A percentile compares a stretch with the other conserved stretches of the same genome.
Evolutionary conservation across 2,113 vertebrate species (phyloP).

Genomic region (Phylloscopus trochiloides): DNA sequence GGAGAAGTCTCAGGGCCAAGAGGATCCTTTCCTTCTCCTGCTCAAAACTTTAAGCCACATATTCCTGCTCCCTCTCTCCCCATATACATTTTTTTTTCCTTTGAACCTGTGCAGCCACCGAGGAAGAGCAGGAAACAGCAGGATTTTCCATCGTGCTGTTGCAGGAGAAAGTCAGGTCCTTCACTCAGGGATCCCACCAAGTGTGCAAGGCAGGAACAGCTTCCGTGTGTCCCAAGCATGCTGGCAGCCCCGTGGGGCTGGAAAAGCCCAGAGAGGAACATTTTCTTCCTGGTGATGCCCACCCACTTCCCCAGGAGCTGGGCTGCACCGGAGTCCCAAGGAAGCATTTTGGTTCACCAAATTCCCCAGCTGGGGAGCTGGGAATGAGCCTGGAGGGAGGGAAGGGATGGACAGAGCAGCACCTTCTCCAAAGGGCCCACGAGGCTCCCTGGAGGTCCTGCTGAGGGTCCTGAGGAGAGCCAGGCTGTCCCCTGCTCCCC

Average conservation of each 20-base stretch:
- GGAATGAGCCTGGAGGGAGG: background rate
- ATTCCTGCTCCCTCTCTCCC: background rate
- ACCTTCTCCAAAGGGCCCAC: background rate
- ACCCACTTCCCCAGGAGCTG: background rate
- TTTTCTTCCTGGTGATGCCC: background rate
- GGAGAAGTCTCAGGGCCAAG: background rate
- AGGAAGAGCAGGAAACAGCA: background rate
- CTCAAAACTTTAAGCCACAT: background rate
- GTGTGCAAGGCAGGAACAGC: background rate
- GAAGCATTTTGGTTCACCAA: background rate
- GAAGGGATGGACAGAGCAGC: background rate
- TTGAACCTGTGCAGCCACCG: background rate
- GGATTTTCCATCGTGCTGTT: background rate
- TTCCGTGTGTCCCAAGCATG: background rate
- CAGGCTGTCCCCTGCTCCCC: background rate
- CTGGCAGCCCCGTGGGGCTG: background rate
- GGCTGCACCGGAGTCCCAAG: background rate
- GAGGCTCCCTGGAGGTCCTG: background rate
- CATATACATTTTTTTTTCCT: background rate
- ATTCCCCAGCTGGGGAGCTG: background rate
- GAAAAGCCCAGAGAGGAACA: background rate
- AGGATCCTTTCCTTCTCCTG: background rate
- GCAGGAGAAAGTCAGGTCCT: background rate
- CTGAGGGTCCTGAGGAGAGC: background rate
- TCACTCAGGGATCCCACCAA: background rate